Evolutionary conservation across 2,888 invertebrate genomes (phyloP).

Genomic region (Sinohyriopsis cumingii): DNA sequence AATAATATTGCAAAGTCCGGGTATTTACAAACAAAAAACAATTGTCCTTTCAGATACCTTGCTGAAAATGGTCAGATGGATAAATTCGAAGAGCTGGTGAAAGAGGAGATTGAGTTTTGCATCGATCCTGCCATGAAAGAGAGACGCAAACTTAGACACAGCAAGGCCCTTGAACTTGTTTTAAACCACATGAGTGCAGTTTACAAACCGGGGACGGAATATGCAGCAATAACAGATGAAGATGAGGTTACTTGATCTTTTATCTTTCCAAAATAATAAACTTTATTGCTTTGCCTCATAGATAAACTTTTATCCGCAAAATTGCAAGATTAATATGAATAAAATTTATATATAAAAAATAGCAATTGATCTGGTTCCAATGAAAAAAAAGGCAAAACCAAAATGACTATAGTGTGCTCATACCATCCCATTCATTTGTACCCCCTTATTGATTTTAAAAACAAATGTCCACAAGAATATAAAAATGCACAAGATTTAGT

Average conservation of each 20-base stretch:
- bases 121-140: constrained; percentile 7
- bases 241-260: constrained; percentile 3
- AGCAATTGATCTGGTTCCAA: too few relatives aligned
- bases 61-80: constrained; percentile 9
- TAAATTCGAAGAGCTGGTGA: constrained; percentile 16
- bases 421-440: too few relatives aligned
- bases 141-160: constrained; percentile 7
- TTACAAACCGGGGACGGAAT: not conserved
- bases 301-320: too few relatives aligned
- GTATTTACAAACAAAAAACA: not conserved
- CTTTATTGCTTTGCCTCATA: too few relatives aligned
- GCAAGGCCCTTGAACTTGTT: not conserved
- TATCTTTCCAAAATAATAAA: too few relatives aligned
- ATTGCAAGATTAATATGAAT: too few relatives aligned
- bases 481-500: too few relatives aligned
- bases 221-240: constrained; percentile 4
- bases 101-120: constrained; percentile 18
- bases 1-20: not conserved
- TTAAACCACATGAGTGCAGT: not conserved
- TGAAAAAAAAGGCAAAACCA: too few relatives aligned
- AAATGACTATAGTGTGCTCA: too few relatives aligned
- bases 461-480: too few relatives aligned
- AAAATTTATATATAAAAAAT: too few relatives aligned
- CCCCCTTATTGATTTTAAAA: too few relatives aligned
- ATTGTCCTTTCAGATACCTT: constrained; percentile 10